Base-by-base conservation (phyloP, 2,797 vertebrate species). In the Sphaeramia orbicularis region DNA sequence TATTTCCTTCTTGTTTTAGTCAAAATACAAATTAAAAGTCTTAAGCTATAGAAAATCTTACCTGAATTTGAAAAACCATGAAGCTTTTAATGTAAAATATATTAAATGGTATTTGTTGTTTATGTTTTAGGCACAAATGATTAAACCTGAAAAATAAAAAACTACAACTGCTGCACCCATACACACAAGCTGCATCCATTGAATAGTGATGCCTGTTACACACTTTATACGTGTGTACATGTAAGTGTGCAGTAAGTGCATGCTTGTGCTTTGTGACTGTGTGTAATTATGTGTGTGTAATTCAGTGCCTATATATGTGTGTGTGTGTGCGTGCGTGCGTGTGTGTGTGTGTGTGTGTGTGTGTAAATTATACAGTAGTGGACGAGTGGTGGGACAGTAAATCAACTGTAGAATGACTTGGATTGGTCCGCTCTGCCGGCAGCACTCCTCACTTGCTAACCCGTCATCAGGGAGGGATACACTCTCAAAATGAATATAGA, bases 341-440 rank as follows among this genome's bases (percentile, higher is more conserved):
- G 32, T 67, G 52, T 63, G 43, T 69, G 57, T 62, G 42, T 67
- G 75, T 71, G 67, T 80, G 66, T 78, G 85, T 87, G 70, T 83
- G 30, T 67, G 51, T 76, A 90, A 91, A 92, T 92, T 91, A 90
- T 78, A 93, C 84, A 86, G 85, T 83, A 87, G 89, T 88, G 83
- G 83, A 87, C 86, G 74, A 50, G 86, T 88, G 90, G 90, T 85
- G 86, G 87, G 89, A 85, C 87, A 80, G 87, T 92, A 93, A 93
- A 92, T 93, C 90, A 93, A 86, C 76, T 87, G 80, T 83, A 92
- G 89, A 89, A 85, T 91, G 85, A 87, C 65, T 91, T 91, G 86
- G 78, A 89, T 86, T 84, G 86, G 85, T 81, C 67, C 41, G 38
- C 74, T 78, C 19, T 49, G 67, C 85, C 83, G 24, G 83, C 82